These are phyloP conservation scores for Caenorhabditis sp. DNA, from an alignment of 2,888 invertebrate genomes.

Conservation along the genomic window DNA sequence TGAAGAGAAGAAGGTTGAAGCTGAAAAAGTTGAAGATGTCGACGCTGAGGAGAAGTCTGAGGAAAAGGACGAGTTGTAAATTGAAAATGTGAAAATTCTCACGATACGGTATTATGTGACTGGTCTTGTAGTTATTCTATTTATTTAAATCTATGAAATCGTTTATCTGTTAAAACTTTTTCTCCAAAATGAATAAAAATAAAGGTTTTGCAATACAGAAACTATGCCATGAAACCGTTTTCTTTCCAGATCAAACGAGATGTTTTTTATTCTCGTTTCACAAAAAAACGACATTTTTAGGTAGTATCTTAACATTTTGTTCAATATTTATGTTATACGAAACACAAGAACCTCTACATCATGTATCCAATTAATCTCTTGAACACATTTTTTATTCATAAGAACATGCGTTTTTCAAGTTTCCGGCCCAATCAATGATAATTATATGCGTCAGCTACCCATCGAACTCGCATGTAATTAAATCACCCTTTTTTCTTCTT, in stretches of 20 bases:
- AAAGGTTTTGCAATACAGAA: no score
- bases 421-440: not conserved
- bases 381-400: not conserved
- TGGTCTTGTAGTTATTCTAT: not conserved
- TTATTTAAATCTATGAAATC: not conserved
- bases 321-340: not conserved
- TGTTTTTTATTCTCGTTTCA: no score
- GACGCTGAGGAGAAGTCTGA: conserved; percentile 31
- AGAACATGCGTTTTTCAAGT: not conserved
- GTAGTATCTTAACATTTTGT: no score
- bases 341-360: not conserved
- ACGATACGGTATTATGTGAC: not conserved
- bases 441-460: not conserved
- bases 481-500: not conserved
- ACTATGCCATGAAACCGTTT: no score
- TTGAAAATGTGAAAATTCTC: not conserved
- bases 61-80: conserved; percentile 24
- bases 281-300: no score
- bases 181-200: not conserved
- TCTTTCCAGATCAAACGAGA: no score
- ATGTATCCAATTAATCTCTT: not conserved
- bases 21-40: not conserved
- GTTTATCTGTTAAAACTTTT: not conserved
- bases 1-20: conserved; percentile 5
- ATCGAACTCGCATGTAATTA: not conserved